Evolutionary conservation across 2,888 invertebrate genomes (phyloP).

Genomic region (Eurytoma californica): DNA sequence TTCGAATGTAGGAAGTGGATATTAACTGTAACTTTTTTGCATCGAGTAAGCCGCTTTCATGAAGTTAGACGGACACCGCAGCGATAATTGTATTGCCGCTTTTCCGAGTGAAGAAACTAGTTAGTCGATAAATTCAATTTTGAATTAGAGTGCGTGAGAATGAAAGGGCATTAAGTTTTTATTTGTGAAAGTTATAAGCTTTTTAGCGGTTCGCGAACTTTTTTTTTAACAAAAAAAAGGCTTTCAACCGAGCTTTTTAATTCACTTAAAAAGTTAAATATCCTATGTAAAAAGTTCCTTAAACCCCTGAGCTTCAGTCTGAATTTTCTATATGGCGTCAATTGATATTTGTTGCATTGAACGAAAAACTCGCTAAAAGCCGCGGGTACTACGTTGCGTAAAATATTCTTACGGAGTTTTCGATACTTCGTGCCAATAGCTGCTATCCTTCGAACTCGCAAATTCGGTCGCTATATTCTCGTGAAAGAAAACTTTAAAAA

Average conservation of each 20-base stretch:
- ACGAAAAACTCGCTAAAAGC: not conserved
- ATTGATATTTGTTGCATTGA: constrained; percentile 33
- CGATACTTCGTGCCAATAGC: not conserved
- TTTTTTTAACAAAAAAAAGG: constrained; percentile 11
- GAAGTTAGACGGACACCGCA: no score
- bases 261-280: constrained; percentile 41
- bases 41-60: no score
- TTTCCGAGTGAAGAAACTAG: no score
- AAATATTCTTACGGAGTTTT: not conserved
- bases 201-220: constrained; percentile 24
- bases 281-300: constrained; percentile 37
- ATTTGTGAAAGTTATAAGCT: constrained; percentile 39
- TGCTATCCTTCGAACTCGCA: not conserved
- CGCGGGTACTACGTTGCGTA: not conserved
- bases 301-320: not conserved
- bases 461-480: not conserved
- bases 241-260: constrained; percentile 42
- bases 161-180: constrained; percentile 24
- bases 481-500: no score
- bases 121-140: constrained; percentile 8
- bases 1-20: not conserved
- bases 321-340: constrained; percentile 28
- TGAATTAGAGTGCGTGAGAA: not conserved
- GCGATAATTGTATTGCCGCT: no score
- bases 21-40: not conserved